Evolutionary conservation across 2,888 invertebrate species (phyloP).

Genomic region (Rambutsinella grinnellia): DNA sequence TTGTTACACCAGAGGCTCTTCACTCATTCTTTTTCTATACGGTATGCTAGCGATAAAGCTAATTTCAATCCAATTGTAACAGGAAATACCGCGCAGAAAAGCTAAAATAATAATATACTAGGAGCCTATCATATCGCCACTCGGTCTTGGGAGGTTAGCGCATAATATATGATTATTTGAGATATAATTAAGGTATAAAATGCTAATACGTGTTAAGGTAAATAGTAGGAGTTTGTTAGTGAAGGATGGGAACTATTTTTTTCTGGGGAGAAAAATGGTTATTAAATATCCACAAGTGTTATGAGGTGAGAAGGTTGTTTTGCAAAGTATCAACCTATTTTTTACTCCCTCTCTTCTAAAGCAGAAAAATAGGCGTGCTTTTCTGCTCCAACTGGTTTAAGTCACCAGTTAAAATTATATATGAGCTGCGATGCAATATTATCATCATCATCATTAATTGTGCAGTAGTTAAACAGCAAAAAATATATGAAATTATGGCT

Average conservation of each 20-base stretch:
- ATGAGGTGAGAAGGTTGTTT: conserved; percentile 28
- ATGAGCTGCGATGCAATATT: conserved; percentile 23
- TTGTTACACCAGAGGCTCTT: conserved; percentile 36
- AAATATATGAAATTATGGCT: conserved; percentile 41
- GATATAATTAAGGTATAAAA: conserved; percentile 1
- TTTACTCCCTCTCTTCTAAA: neutral
- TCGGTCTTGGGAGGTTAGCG: too few relatives aligned
- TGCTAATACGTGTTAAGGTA: neutral
- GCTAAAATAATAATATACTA: conserved; percentile 4
- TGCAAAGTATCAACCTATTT: neutral
- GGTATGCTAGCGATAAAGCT: neutral
- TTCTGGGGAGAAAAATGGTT: conserved; percentile 18
- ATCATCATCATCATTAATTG: conserved; percentile 42
- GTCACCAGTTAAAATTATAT: conserved; percentile 39
- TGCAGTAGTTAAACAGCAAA: conserved; percentile 33
- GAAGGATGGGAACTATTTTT: conserved; percentile 14
- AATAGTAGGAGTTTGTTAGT: neutral
- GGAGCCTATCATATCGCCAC: neutral
- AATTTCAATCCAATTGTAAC: conserved; percentile 5
- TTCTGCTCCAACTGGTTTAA: conserved; percentile 47
- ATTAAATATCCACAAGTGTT: conserved; percentile 38
- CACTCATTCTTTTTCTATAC: conserved; percentile 10
- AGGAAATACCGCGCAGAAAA: conserved; percentile 32
- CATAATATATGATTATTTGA: too few relatives aligned
- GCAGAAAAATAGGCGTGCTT: conserved; percentile 7